These are phyloP conservation scores for Hydrozoanthus tunicans DNA, from an alignment of 64 coral and sea anemone species.

Conservation along the genomic window DNA sequence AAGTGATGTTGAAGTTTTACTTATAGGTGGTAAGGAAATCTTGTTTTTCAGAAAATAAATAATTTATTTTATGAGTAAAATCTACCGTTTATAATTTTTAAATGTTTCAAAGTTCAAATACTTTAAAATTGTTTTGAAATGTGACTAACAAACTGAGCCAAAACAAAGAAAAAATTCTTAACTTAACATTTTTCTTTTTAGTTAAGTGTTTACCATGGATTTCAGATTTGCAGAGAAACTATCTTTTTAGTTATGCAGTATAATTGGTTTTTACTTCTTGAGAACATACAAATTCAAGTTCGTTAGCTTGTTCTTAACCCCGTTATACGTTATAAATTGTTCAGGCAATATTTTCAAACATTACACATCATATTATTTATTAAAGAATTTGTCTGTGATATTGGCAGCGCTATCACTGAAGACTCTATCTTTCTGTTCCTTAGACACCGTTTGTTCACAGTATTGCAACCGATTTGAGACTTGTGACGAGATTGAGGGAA, in stretches of 20 bases:
- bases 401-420: not conserved
- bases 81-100: not conserved
- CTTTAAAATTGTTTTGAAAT: not conserved
- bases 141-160: too few relatives aligned
- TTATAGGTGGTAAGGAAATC: constrained; percentile 4
- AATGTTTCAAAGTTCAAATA: not conserved
- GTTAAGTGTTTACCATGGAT: too few relatives aligned
- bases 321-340: too few relatives aligned
- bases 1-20: constrained; percentile 38
- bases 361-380: not conserved
- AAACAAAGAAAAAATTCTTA: too few relatives aligned
- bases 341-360: too few relatives aligned
- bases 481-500: constrained; percentile 22
- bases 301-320: too few relatives aligned
- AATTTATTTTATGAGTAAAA: not conserved
- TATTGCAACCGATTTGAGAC: not conserved
- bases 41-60: not conserved
- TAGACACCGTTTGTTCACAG: constrained; percentile 4
- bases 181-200: too few relatives aligned
- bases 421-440: not conserved
- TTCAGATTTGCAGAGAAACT: too few relatives aligned
- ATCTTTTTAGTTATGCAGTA: too few relatives aligned
- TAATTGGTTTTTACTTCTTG: too few relatives aligned
- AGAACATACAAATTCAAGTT: too few relatives aligned
- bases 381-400: not conserved